These are phyloP conservation scores for Aplocera efformata DNA, from an alignment of 2,888 invertebrate species.

Conservation along the genomic window DNA sequence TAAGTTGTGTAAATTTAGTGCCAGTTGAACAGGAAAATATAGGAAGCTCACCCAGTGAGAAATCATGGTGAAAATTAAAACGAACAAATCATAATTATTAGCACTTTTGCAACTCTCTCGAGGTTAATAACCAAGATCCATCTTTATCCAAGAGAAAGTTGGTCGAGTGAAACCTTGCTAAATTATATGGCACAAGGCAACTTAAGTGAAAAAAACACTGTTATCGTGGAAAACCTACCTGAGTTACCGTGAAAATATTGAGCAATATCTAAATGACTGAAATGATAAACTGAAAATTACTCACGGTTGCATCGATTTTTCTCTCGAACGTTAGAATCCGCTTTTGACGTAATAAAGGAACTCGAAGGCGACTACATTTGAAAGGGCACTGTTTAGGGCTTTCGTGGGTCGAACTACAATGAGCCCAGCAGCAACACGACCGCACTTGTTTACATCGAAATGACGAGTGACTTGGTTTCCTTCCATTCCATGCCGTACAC, in stretches of 20 bases:
- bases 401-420: slow-evolving; percentile 75
- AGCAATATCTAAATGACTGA: slow-evolving; percentile 46
- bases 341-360: slow-evolving; percentile 56
- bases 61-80: too few species aligned
- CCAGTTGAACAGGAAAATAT: too few species aligned
- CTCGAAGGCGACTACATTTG: slow-evolving; percentile 79
- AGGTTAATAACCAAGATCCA: slow-evolving; percentile 19
- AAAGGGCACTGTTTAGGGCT: slow-evolving; percentile 72
- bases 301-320: slow-evolving; percentile 76
- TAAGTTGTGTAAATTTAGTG: too few species aligned
- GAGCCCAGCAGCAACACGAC: slow-evolving; percentile 72
- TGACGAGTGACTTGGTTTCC: slow-evolving; percentile 47
- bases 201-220: slow-evolving; percentile 15
- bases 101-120: slow-evolving; percentile 38
- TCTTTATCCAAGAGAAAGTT: slow-evolving; percentile 35
- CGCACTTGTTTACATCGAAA: slow-evolving; percentile 68
- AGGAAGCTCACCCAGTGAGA: too few species aligned
- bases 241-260: slow-evolving; percentile 22
- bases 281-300: slow-evolving; percentile 36
- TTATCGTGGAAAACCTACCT: slow-evolving; percentile 17
- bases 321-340: slow-evolving; percentile 62
- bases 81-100: too few species aligned
- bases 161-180: slow-evolving; percentile 12
- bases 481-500: neutral
- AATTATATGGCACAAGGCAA: slow-evolving; percentile 13